phyloP scores from a whole-genome alignment of 2,113 vertebrate species.

The Thamnophis sirtalis region DNA sequence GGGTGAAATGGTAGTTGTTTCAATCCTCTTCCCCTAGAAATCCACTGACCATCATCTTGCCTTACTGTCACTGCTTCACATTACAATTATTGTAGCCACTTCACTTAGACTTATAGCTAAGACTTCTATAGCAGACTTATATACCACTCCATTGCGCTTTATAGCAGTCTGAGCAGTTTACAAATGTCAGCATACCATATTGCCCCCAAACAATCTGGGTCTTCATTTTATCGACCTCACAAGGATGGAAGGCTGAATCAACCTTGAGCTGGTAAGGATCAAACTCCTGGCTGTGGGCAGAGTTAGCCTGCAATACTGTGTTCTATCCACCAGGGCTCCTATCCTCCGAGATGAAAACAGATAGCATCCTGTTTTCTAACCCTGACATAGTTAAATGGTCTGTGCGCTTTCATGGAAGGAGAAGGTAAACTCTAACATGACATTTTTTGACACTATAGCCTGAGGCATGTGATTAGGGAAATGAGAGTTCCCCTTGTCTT shows the following conservation, averaged over 20 bases:
- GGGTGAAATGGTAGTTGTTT: neutral
- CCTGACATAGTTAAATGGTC: neutral
- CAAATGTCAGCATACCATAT: neutral
- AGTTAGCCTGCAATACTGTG: neutral
- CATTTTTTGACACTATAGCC: neutral
- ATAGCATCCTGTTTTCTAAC: neutral
- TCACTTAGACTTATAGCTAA: neutral
- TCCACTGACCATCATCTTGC: neutral
- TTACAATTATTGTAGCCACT: neutral
- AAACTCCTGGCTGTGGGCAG: neutral
- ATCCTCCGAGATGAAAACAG: neutral
- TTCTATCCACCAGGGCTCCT: neutral
- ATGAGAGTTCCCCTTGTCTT: neutral
- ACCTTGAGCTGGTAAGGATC: neutral
- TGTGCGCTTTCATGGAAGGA: neutral
- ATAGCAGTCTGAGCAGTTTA: neutral
- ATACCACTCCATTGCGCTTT: neutral
- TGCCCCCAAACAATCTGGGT: neutral
- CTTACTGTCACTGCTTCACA: neutral
- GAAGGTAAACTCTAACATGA: neutral
- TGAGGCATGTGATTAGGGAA: neutral
- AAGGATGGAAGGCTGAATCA: neutral
- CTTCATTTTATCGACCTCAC: neutral
- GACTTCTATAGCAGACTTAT: neutral
- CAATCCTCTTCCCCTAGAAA: neutral